A percentile compares a stretch with the other conserved stretches of the same genome.
phyloP scores from a whole-genome alignment of 2,888 invertebrate species.

The Aphodius sticticus region DNA sequence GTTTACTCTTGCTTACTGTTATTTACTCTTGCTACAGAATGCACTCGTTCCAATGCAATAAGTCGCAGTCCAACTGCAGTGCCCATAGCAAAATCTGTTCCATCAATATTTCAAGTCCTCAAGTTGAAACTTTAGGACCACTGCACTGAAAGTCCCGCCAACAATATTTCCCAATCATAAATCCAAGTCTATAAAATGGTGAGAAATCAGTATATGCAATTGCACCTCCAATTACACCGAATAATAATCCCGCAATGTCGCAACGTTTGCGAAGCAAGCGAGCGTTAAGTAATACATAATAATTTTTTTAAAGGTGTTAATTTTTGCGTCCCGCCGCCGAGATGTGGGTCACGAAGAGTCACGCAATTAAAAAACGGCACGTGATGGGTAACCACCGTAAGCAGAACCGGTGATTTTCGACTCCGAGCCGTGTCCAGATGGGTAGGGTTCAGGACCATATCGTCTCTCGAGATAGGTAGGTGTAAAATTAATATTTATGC shows the following conservation, averaged over 20 bases:
- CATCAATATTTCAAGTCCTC: no score
- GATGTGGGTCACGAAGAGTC: conserved; percentile 4
- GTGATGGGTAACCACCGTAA: neutral
- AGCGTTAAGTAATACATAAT: neutral
- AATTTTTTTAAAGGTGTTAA: neutral
- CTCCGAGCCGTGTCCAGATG: neutral
- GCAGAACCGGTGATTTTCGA: neutral
- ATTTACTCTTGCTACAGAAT: no score
- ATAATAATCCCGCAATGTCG: neutral
- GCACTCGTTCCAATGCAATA: no score
- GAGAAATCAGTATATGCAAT: no score
- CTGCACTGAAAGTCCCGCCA: no score
- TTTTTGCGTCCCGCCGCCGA: neutral
- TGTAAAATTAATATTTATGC: conserved; percentile 35
- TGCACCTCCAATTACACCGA: neutral
- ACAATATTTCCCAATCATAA: no score
- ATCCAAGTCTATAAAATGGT: no score
- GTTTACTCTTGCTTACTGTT: no score
- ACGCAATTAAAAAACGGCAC: neutral
- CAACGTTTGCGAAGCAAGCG: neutral
- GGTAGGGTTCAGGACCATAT: conserved; percentile 16
- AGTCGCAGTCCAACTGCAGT: no score
- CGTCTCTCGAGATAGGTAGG: conserved; percentile 28
- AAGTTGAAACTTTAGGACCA: no score
- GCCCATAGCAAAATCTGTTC: no score